Evolutionary conservation across 2,888 invertebrate species (phyloP), one percentile per base, ranked within the genome.

Genomic region (Pediacus dermestoides): DNA sequence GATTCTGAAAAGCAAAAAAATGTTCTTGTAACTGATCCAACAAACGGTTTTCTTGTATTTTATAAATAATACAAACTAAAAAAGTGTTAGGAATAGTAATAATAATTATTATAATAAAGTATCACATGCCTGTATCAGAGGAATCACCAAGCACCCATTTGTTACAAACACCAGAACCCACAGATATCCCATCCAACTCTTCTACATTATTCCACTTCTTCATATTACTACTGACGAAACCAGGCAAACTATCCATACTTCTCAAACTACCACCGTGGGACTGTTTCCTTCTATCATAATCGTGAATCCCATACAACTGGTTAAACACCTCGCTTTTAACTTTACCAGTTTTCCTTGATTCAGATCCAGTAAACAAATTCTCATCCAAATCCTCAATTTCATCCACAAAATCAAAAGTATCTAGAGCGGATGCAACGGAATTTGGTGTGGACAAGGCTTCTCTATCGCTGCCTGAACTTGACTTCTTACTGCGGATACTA

Each of bases 111-210:
- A n/a, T n/a, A n/a, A n/a, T n/a, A 8, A 16, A 31, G 16, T 6
- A 2, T n/a, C 54, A 68, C 68, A 63, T 68, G 68, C 68, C 68
- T 69, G 66, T 48, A 48, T 66, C 64, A 46, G 61, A 63, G 50
- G 46, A 28, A 41, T 66, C 66, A 52, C 66, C 68, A 56, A 61
- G 42, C 46, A 63, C 58, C 67, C 64, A 63, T 52, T 53, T 55
- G 48, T 48, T 52, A 30, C 44, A 48, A 40, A 46, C 46, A 39
- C 51, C 53, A 36, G 30, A 33, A 16, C 61, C 61, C 34, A 37
- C 38, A 34, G 61, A 62, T 39, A 60, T 48, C 14, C 55, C 55
- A 48, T 67, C 62, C 36, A 68, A 44, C 16, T 63, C 57, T 33
- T 67, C 60, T 2, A 47, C 31, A 50, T 64, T 67, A 27, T 55